Base-by-base conservation (phyloP, 2,888 invertebrate genomes). In the Eudiplozoon nipponicum region DNA sequence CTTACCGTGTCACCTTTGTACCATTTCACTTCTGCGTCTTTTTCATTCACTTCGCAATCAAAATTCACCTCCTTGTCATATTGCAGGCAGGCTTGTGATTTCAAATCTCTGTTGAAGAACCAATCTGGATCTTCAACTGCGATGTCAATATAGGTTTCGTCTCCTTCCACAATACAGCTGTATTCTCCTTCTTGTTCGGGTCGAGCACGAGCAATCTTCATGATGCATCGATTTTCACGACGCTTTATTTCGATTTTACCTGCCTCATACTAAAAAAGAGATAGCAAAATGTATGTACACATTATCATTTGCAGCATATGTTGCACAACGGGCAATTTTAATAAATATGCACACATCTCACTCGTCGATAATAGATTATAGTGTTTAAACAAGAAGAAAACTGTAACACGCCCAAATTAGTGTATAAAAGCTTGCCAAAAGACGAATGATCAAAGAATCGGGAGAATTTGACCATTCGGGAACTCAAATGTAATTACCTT, bases 41-140 rank as follows among this genome's bases (percentile, higher is more conserved):
- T 77, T 59, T 94, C 94, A 52, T 90, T 86, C 44, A 94, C 68
- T 60, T 94, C 90, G 56, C 90, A 90, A 44, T 78, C 69, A 44
- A 98, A 64, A 39, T 74, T 70, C 39, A 74, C 71, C 52, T 81
- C 78, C 55, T 77, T 72, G 45, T 80, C 78, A n/a, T n/a, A n/a
- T n/a, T n/a, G n/a, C n/a, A n/a, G n/a, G n/a, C n/a, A n/a, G n/a
- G n/a, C n/a, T n/a, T n/a, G n/a, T n/a, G n/a, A n/a, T 56, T 84
- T 81, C 37, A 94, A 66, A 13, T 78, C 75, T 59, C 81, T 81
- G 45, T 58, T 59, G 50, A 66, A 65, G 28, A 61, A 62, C 51
- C 61, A 65, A 33, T 61, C 36, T 70, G 81, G 65, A 61, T 94
- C 56, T 45, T 49, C 51, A 4, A 55, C 51, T 17, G 39, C 47